phyloP scores from a whole-genome alignment of 2,797 vertebrate species.

The Liparis tanakae region DNA sequence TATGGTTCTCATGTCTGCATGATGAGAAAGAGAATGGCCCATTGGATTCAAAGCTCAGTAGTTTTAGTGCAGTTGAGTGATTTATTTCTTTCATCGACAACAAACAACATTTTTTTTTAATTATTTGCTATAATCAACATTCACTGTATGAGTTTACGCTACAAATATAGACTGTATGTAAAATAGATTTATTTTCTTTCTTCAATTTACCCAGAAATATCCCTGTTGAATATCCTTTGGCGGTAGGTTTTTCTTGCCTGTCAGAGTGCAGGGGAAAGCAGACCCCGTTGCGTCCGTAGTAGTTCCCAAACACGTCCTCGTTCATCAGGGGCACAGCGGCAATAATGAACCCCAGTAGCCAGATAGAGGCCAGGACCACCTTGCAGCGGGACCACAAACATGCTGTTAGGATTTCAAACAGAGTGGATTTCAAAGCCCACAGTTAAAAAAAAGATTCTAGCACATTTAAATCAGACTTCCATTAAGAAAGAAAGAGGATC shows the following conservation, averaged over 20 bases:
- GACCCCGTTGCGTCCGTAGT: conserved; percentile 89
- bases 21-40: not conserved
- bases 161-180: not conserved
- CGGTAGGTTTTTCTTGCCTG: conserved; percentile 84
- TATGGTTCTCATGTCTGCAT: not conserved
- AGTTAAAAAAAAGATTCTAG: conserved; percentile 4
- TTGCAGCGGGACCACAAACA: conserved; percentile 34
- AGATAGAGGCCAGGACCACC: conserved; percentile 80
- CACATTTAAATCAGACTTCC: not conserved
- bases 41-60: not conserved
- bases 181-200: not conserved
- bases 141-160: not conserved
- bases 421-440: not conserved
- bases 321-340: conserved; percentile 86
- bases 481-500: not conserved
- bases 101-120: not conserved
- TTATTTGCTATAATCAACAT: not conserved
- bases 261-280: conserved; percentile 90
- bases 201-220: conserved; percentile 88
- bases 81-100: not conserved
- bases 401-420: conserved; percentile 11
- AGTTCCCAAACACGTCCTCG: conserved; percentile 87
- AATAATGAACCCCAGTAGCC: conserved; percentile 86
- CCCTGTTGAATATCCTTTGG: conserved; percentile 87
- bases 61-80: not conserved